Evolutionary conservation across 2,888 invertebrate genomes (phyloP), one percentile per base, ranked within the genome.

Genomic region (Azorinus chamasolen): DNA sequence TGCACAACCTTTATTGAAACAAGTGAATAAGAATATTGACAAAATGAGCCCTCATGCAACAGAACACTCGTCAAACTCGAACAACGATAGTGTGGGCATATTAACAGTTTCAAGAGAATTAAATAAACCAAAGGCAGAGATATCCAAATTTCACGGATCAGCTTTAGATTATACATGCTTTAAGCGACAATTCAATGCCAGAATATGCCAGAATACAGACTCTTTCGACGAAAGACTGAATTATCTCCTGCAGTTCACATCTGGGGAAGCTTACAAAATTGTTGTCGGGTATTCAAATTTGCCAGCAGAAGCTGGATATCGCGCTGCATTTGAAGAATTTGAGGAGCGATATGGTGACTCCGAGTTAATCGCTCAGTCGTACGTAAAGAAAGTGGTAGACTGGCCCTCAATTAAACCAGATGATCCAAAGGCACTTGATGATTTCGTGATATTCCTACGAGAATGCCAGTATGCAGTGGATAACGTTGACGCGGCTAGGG

Each of bases 111-210:
- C 55, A 4, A 4, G 18, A 3, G 51, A 57, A 46, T 25, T 72
- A 14, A 64, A 61, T 25, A 78, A 78, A 24, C 72, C 78, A 8
- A 72, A 59, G 24, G 41, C 57, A n/a, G 69, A 78, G 27, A 72
- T 78, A 16, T 8, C 45, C 12, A 59, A 43, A 20, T 78, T 78
- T 24, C 16, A 14, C 8, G 78, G 78, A 3, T 50, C 58, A 39
- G 65, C 78, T 8, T 57, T 74, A 37, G 66, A 74, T 1, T 73
- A 62, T 27, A 61, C 45, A 12, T n/a, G 43, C 41, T 79, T 79
- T 20, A 12, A 57, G 4, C 58, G 78, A 46, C 73, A 70, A 16
- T 74, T 70, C 41, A 54, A 76, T 12, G 20, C 70, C 4, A 54
- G 50, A 43, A 58, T 77, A 4, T 39, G n/a, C 18, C 20, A 4